Percentiles rank a stretch among this genome's conserved stretches.
phyloP scores from a whole-genome alignment of 2,113 vertebrate species.

The Onychorhynchus coronatus region DNA sequence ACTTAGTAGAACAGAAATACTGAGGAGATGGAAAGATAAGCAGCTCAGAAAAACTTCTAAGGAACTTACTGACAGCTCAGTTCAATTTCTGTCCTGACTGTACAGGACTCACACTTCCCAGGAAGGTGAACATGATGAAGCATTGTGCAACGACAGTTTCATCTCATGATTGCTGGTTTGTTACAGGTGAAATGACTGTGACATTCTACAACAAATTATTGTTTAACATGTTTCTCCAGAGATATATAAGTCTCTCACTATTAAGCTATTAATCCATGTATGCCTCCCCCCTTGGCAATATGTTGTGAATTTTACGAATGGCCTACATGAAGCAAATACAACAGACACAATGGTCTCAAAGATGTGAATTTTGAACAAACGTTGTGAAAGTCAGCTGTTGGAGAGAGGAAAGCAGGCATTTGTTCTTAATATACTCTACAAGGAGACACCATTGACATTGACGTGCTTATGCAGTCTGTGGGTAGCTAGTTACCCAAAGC shows the following conservation, averaged over 20 bases:
- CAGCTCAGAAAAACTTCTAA: background rate
- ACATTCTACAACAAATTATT: background rate
- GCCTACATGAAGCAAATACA: background rate
- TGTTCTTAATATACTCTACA: background rate
- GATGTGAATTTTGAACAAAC: background rate
- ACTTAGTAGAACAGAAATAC: background rate
- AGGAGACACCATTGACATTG: background rate
- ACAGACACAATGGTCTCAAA: background rate
- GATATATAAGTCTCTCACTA: too few species aligned
- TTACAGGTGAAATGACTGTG: fast-evolving
- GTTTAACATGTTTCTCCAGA: background rate
- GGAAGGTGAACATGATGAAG: background rate
- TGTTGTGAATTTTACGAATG: background rate
- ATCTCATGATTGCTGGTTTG: fast-evolving
- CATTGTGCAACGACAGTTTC: background rate
- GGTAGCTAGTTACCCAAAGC: background rate
- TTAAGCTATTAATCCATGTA: background rate
- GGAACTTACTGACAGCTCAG: background rate
- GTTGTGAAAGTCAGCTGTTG: background rate
- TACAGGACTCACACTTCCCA: background rate
- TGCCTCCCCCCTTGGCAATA: fast-evolving
- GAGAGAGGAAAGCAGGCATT: background rate
- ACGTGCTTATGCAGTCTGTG: background rate
- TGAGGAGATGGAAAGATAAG: background rate
- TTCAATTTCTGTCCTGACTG: background rate